A percentile compares a stretch with the other conserved stretches of the same genome.
Evolutionary conservation across 2,888 invertebrate genomes (phyloP).

Genomic region (Drosophila bunnanda): DNA sequence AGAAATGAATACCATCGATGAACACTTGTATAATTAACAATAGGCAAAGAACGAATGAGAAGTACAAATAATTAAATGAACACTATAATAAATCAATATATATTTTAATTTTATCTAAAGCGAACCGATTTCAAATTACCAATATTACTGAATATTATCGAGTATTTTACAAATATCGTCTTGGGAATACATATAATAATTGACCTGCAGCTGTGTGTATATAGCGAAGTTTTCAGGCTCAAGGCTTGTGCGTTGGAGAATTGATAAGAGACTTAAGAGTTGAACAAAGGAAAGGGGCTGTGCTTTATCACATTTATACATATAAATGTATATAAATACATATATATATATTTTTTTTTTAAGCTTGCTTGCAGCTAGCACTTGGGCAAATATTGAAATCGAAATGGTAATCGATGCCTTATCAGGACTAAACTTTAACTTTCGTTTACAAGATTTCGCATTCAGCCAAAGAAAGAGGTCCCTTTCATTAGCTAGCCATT

Average conservation of each 20-base stretch:
- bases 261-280: constrained; percentile 32
- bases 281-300: constrained; percentile 21
- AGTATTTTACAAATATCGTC: background rate
- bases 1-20: too few species aligned
- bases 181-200: background rate
- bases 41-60: background rate
- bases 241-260: constrained; percentile 54
- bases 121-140: background rate
- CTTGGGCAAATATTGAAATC: constrained; percentile 60
- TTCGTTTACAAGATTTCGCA: constrained; percentile 61
- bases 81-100: background rate
- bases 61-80: background rate
- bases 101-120: too few species aligned
- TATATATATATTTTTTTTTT: too few species aligned
- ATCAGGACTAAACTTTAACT: constrained; percentile 69
- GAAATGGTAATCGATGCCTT: constrained; percentile 32
- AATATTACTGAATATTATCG: background rate
- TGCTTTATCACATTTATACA: constrained; percentile 18
- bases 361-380: constrained; percentile 59
- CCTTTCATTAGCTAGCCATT: constrained; percentile 58
- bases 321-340: too few species aligned
- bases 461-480: constrained; percentile 55
- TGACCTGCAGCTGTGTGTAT: constrained; percentile 26
- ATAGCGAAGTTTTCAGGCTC: constrained; percentile 64
- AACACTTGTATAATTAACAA: too few species aligned